phyloP scores from a whole-genome alignment of 2,888 invertebrate genomes.

The Acronicta leporina region DNA sequence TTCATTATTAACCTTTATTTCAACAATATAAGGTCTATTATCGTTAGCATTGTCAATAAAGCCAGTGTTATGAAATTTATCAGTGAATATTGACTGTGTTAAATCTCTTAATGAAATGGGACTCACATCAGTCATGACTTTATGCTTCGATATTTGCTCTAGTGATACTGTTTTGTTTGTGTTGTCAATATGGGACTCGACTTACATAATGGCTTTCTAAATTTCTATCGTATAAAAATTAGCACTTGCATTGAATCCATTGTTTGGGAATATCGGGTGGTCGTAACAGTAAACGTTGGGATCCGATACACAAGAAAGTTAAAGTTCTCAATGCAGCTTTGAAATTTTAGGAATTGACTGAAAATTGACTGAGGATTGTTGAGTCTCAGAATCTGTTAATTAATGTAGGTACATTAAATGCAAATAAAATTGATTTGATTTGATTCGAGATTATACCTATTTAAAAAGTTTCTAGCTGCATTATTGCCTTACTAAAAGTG shows the following conservation, averaged over 20 bases:
- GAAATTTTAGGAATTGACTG: too few species aligned
- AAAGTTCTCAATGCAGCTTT: too few species aligned
- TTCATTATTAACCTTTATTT: constrained; percentile 17
- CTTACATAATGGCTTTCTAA: constrained; percentile 59
- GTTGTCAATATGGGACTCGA: constrained; percentile 48
- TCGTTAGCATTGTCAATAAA: constrained; percentile 36
- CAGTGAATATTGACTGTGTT: constrained; percentile 67
- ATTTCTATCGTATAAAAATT: constrained; percentile 63
- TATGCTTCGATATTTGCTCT: constrained; percentile 66
- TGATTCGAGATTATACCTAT: too few species aligned
- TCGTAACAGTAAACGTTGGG: constrained; percentile 42
- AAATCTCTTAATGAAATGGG: constrained; percentile 79
- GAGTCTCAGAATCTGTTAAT: too few species aligned
- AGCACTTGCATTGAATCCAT: constrained; percentile 55
- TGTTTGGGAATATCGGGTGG: constrained; percentile 45
- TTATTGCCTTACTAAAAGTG: too few species aligned
- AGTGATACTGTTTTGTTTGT: constrained; percentile 65
- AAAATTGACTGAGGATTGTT: too few species aligned
- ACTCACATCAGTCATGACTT: constrained; percentile 74
- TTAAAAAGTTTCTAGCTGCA: too few species aligned
- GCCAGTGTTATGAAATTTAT: constrained; percentile 63
- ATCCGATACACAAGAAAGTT: background rate
- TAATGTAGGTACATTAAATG: too few species aligned
- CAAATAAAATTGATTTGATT: too few species aligned
- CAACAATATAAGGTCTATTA: constrained; percentile 33